Evolutionary conservation across 2,888 invertebrate species (phyloP).

Genomic region (Eupelmus urozonus): DNA sequence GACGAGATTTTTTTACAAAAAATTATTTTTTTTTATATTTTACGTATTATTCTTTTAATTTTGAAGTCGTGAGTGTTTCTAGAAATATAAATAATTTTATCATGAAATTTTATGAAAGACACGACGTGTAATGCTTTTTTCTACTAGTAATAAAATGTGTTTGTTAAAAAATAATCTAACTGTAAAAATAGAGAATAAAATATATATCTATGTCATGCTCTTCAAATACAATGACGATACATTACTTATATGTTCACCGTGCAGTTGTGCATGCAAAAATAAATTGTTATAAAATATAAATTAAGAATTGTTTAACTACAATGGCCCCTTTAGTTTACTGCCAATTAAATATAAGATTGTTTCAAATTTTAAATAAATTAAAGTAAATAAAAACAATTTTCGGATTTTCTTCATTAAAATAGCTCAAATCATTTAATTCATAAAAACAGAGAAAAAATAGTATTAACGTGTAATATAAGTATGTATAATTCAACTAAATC

Average conservation of each 20-base stretch:
- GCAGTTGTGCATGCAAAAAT: conserved; percentile 56
- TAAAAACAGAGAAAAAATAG: too few relatives aligned
- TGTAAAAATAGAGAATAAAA: conserved; percentile 29
- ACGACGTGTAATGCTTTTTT: conserved; percentile 7
- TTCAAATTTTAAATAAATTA: too few relatives aligned
- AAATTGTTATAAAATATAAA: conserved; percentile 25
- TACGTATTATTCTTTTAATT: background rate
- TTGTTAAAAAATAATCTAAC: background rate
- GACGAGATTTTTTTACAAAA: conserved; percentile 50
- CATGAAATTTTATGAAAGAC: background rate
- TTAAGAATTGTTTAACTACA: conserved; percentile 4
- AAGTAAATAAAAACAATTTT: too few relatives aligned
- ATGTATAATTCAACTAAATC: too few relatives aligned
- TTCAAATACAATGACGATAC: conserved; percentile 38
- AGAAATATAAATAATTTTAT: background rate
- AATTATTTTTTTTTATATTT: conserved; percentile 5
- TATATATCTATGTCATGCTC: conserved; percentile 48
- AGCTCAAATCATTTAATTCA: too few relatives aligned
- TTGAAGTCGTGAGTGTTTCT: conserved; percentile 18
- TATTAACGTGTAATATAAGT: too few relatives aligned
- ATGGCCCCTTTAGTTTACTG: conserved; percentile 29
- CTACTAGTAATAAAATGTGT: conserved; percentile 9
- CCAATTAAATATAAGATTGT: too few relatives aligned
- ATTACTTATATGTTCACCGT: conserved; percentile 45
- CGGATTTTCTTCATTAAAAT: too few relatives aligned